Evolutionary conservation across 2,113 vertebrate genomes (phyloP).

Genomic region (Anguilla rostrata): DNA sequence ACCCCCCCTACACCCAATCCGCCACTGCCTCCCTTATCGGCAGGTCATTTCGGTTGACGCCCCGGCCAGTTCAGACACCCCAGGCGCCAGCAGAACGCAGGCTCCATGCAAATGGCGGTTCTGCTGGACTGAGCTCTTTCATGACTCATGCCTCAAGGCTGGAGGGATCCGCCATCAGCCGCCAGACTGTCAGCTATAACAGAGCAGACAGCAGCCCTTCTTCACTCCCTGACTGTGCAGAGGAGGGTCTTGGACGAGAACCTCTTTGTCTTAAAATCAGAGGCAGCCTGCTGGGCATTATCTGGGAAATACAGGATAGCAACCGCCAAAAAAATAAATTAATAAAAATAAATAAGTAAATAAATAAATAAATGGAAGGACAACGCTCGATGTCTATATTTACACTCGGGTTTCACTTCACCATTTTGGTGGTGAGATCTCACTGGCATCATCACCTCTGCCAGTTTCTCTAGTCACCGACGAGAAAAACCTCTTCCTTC

Average conservation of each 20-base stretch:
- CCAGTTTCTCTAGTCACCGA: conserved; percentile 47
- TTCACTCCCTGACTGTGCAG: background rate
- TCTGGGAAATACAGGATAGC: background rate
- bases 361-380: background rate
- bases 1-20: background rate
- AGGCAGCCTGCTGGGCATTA: background rate
- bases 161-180: background rate
- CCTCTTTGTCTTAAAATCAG: background rate
- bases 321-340: background rate
- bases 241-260: background rate
- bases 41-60: background rate
- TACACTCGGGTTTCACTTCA: background rate
- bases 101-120: conserved; percentile 4
- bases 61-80: background rate
- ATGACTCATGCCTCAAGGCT: conserved; percentile 32
- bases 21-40: background rate
- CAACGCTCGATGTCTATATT: background rate
- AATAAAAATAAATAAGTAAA: too few relatives aligned
- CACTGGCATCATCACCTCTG: background rate
- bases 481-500: conserved; percentile 43
- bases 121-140: conserved; percentile 19
- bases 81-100: conserved; percentile 1
- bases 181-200: conserved; percentile 1
- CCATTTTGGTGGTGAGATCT: background rate
- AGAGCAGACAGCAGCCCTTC: background rate